phyloP scores from a whole-genome alignment of 2,797 vertebrate genomes.

The Leucoraja ocellata region DNA sequence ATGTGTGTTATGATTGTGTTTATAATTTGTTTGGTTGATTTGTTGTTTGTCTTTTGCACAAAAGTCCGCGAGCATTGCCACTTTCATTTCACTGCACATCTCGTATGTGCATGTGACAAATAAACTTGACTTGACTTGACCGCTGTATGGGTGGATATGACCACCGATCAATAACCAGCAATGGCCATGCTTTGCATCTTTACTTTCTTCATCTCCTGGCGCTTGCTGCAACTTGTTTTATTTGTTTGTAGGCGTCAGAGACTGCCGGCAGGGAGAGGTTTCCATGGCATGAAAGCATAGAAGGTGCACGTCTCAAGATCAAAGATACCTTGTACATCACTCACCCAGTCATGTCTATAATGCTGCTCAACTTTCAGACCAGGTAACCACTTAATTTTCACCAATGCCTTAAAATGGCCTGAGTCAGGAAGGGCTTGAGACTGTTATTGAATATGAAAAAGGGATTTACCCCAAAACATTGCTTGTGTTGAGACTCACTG shows the following conservation, averaged over 20 bases:
- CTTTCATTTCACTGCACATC: too few species aligned
- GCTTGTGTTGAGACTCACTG: neutral
- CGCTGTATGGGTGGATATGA: too few species aligned
- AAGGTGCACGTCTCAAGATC: constrained; percentile 44
- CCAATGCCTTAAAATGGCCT: neutral
- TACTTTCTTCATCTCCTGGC: neutral
- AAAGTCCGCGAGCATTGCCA: too few species aligned
- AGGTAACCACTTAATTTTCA: constrained; percentile 43
- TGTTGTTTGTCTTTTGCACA: too few species aligned
- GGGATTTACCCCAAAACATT: neutral
- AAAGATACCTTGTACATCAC: constrained; percentile 48
- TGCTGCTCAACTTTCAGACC: constrained; percentile 46
- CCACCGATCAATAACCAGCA: neutral
- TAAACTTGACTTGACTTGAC: too few species aligned
- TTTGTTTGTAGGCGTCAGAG: neutral
- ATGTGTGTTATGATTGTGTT: too few species aligned
- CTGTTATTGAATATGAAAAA: neutral
- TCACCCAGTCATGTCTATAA: constrained; percentile 42
- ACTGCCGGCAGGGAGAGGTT: constrained; percentile 42
- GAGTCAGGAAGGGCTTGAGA: neutral
- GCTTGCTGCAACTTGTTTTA: neutral
- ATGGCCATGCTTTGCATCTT: neutral
- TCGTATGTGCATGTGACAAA: too few species aligned
- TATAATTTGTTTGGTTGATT: too few species aligned
- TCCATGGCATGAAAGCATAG: constrained; percentile 48